phyloP scores from a whole-genome alignment of 1,140 invertebrate genomes.

The Microplitis mediator region DNA sequence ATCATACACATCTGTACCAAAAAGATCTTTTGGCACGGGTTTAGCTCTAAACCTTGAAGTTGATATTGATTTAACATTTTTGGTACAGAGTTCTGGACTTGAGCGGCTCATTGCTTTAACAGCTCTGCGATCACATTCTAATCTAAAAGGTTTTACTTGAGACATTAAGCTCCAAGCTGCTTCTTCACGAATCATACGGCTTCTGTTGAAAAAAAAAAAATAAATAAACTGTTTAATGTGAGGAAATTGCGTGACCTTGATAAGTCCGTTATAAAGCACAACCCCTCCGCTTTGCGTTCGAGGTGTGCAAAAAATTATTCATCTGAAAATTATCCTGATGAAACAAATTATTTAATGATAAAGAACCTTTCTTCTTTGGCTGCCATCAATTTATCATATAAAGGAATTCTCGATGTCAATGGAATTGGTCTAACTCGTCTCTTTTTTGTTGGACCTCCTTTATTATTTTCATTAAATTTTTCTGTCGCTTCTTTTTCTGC shows the following conservation, averaged over 20 bases:
- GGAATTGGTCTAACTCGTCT: conserved; percentile 68
- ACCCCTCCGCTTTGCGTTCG: no score
- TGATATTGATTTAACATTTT: conserved; percentile 36
- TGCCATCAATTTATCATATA: conserved; percentile 73
- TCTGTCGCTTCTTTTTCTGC: conserved; percentile 50
- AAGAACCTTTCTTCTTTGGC: conserved; percentile 72
- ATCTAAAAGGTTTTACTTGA: conserved; percentile 67
- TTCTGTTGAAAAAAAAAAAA: conserved; percentile 39
- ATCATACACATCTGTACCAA: conserved; percentile 72
- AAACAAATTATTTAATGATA: conserved; percentile 15
- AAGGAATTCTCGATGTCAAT: conserved; percentile 70
- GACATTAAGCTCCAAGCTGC: conserved; percentile 57
- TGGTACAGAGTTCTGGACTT: conserved; percentile 63
- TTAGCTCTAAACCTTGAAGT: conserved; percentile 68
- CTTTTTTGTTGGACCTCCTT: conserved; percentile 50
- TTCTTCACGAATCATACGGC: conserved; percentile 56
- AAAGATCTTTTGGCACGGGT: conserved; percentile 72
- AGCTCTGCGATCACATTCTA: conserved; percentile 57
- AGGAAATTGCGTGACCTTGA: no score
- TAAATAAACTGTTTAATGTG: conserved; percentile 7
- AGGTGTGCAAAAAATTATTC: no score
- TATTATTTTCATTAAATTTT: conserved; percentile 59
- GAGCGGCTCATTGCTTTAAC: conserved; percentile 60
- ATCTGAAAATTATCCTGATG: not conserved
- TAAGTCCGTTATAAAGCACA: no score